phyloP scores from a whole-genome alignment of 2,888 invertebrate species.

The Amblyteles armatorius region DNA sequence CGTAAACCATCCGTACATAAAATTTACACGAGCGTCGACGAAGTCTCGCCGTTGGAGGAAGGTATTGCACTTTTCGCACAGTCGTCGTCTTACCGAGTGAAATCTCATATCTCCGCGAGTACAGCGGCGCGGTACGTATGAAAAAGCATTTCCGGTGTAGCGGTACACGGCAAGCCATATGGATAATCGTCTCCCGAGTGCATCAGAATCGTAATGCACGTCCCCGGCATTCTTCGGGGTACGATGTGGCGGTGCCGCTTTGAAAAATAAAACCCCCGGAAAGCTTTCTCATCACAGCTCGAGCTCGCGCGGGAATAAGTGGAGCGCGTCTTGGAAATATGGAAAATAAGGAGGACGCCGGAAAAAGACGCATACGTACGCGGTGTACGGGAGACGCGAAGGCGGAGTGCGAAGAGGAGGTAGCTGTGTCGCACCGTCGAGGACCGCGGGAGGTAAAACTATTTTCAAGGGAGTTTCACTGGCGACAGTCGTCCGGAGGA shows the following conservation, averaged over 20 bases:
- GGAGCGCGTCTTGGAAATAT: constrained; percentile 73
- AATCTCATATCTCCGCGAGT: constrained; percentile 55
- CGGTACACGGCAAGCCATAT: constrained; percentile 47
- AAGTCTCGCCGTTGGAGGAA: constrained; percentile 3
- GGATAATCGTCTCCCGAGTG: constrained; percentile 53
- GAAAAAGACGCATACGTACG: constrained; percentile 49
- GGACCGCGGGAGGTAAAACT: constrained; percentile 47
- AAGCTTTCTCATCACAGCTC: constrained; percentile 42
- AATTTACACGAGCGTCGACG: background rate
- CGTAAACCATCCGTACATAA: constrained; percentile 12
- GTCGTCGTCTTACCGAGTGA: constrained; percentile 32
- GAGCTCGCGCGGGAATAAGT: constrained; percentile 65
- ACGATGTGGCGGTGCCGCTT: constrained; percentile 17
- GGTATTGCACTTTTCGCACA: constrained; percentile 34
- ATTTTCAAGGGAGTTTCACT: constrained; percentile 58
- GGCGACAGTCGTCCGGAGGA: constrained; percentile 17
- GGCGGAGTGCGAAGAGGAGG: constrained; percentile 2
- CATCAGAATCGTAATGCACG: constrained; percentile 51
- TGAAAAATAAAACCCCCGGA: constrained; percentile 59
- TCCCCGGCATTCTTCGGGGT: constrained; percentile 26
- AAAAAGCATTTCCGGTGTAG: constrained; percentile 42
- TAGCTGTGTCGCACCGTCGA: constrained; percentile 30
- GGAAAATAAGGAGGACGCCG: constrained; percentile 71
- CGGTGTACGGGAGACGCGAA: constrained; percentile 42
- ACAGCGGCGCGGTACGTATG: constrained; percentile 30